Conservation (phyloP, 2,888 invertebrate genomes). For the Ophion obscuratus region DNA sequence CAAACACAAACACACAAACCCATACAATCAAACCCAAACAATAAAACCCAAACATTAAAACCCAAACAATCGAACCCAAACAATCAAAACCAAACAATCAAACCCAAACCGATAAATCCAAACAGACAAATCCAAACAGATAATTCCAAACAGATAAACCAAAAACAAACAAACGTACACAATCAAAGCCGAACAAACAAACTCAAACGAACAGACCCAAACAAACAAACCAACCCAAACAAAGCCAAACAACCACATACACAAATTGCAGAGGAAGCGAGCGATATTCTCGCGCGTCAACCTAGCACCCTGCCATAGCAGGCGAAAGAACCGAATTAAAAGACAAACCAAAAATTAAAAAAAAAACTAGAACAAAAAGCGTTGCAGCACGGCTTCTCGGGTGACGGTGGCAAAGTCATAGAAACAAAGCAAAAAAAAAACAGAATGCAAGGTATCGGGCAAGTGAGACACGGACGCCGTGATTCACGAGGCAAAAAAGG, state of each 20-base stretch:
- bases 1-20: no score
- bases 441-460: constrained; percentile 10
- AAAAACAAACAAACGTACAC: background rate
- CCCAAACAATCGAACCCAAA: no score
- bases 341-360: constrained; percentile 64
- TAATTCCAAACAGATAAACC: background rate
- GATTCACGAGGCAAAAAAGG: constrained; percentile 47
- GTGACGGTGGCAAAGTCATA: constrained; percentile 79
- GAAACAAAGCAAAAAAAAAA: constrained; percentile 65
- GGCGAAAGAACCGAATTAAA: constrained; percentile 50
- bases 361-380: constrained; percentile 63
- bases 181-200: no score
- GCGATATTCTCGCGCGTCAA: constrained; percentile 47
- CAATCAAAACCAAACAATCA: no score
- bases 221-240: no score
- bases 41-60: no score
- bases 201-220: no score
- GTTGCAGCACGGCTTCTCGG: constrained; percentile 82
- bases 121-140: constrained; percentile 15
- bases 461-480: constrained; percentile 42
- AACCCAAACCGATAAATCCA: background rate
- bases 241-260: background rate
- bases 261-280: constrained; percentile 45
- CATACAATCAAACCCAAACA: no score
- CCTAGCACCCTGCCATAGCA: constrained; percentile 49